Conservation (phyloP, 2,888 invertebrate genomes). For the Scaeva pyrastri region DNA sequence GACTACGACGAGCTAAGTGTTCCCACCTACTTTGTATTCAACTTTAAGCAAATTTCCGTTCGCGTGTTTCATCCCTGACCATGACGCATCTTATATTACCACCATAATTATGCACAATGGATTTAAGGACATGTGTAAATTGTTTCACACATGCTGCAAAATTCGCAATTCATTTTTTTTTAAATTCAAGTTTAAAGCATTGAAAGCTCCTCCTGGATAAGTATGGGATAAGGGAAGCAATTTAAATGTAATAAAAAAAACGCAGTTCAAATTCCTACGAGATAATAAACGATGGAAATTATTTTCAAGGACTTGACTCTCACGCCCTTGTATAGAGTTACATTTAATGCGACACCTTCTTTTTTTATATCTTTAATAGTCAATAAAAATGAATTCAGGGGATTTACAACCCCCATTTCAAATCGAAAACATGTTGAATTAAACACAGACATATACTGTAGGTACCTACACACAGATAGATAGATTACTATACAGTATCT, state of each 20-base stretch:
- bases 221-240: not conserved
- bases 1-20: too few relatives aligned
- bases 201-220: not conserved
- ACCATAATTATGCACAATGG: constrained; percentile 5
- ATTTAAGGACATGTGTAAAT: constrained; percentile 4
- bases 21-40: too few relatives aligned
- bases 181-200: not conserved
- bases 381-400: constrained; percentile 17
- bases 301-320: not conserved
- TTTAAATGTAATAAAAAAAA: too few relatives aligned
- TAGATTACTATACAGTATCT: not conserved
- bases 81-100: constrained; percentile 28
- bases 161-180: too few relatives aligned
- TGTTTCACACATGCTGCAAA: not conserved
- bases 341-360: not conserved
- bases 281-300: not conserved
- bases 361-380: not conserved
- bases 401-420: not conserved
- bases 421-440: constrained; percentile 22
- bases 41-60: not conserved
- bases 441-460: not conserved
- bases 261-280: not conserved
- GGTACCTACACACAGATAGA: not conserved
- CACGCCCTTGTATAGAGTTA: not conserved
- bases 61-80: not conserved